Evolutionary conservation across 2,797 vertebrate species (phyloP).

Genomic region (Gymnoscopelus microlampas): DNA sequence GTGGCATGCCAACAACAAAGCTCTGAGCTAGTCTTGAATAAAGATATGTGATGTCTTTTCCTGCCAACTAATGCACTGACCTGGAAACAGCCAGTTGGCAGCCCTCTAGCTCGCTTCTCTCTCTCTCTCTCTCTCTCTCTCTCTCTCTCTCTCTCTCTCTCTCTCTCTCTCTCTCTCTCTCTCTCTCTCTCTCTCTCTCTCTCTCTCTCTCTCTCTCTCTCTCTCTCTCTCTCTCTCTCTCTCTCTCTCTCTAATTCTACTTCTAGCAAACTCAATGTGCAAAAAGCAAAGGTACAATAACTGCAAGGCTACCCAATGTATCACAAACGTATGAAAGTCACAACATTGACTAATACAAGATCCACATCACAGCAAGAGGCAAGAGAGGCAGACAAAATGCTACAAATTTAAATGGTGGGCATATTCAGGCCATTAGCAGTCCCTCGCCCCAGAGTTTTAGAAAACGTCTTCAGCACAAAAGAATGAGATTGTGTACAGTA

Average conservation of each 20-base stretch:
- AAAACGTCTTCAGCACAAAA: too few relatives aligned
- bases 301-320: too few relatives aligned
- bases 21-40: conserved; percentile 12
- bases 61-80: conserved; percentile 55
- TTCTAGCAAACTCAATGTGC: not conserved
- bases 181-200: not conserved
- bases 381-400: too few relatives aligned
- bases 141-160: not conserved
- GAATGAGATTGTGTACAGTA: too few relatives aligned
- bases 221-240: not conserved
- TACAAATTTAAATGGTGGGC: too few relatives aligned
- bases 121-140: not conserved
- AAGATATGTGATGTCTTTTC: not conserved
- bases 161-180: not conserved
- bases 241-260: not conserved
- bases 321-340: too few relatives aligned
- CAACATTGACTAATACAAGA: too few relatives aligned
- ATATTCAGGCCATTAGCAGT: too few relatives aligned
- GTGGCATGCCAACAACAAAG: not conserved
- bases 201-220: not conserved
- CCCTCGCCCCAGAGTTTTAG: too few relatives aligned
- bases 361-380: too few relatives aligned
- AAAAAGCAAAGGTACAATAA: too few relatives aligned
- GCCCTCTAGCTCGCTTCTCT: not conserved
- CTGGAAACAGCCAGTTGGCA: conserved; percentile 46